Evolutionary conservation across 2,113 vertebrate species (phyloP), one percentile per base, ranked within the genome.

Genomic region (Alouatta palliata): DNA sequence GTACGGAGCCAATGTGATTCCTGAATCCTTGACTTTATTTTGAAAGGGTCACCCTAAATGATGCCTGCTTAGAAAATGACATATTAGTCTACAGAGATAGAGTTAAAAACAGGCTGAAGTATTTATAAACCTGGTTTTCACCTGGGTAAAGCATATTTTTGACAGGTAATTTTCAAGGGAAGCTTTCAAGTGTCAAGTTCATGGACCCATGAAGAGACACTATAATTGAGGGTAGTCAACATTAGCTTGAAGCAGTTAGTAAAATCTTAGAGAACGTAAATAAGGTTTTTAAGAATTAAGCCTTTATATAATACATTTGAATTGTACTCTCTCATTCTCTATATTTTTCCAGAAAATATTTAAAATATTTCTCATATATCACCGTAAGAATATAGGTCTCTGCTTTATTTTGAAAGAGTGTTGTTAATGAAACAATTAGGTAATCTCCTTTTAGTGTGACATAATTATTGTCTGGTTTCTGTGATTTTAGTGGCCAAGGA

Each of bases 111-210:
- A 68, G 16, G 45, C 66, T 79, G 25, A 73, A 79, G 75, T 94
- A 96, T 97, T 97, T 97, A 95, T 91, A 97, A 95, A 90, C 68
- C 40, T 54, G 43, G 58, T 91, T 94, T 82, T 86, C n/a, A 89
- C 40, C 47, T 90, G 58, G 61, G 21, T 54, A 54, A 88, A 91
- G 77, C 45, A 35, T 77, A 73, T 27, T 73, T 86, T 86, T 96
- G 95, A 94, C 96, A 96, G 37, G 56, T 76, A 54, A 89, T 64
- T 95, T 88, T 94, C 96, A 82, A 54, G 90, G 86, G 91, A 83
- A 70, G 16, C 32, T 85, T 95, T 94, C 88, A 97, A 87, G 68
- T 58, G 66, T 94, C 95, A 97, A 70, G 75, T 86, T 83, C 68
- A 25, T 16, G 23, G 40, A 52, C 21, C 91, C 32, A 45, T 37